Evolutionary conservation across 1,140 invertebrate genomes (phyloP).

Genomic region (Mesaphorura yosii): DNA sequence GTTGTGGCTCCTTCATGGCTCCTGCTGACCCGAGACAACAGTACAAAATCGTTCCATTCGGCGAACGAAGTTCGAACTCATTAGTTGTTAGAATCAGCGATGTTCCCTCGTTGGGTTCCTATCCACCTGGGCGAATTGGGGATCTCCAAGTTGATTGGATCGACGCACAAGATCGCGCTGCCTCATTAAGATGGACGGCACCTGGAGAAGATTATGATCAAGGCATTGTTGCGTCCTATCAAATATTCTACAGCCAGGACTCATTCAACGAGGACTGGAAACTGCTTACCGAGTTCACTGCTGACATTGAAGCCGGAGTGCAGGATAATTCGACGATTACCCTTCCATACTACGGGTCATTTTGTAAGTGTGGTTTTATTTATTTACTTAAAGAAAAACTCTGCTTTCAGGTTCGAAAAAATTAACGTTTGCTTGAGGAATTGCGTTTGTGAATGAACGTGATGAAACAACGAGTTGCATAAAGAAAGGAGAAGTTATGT

Average conservation of each 20-base stretch:
- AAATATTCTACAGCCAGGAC: conserved; percentile 18
- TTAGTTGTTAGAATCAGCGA: conserved; percentile 36
- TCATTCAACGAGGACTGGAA: conserved; percentile 20
- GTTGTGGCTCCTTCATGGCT: conserved; percentile 24
- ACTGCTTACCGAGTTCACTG: conserved; percentile 17
- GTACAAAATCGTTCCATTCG: conserved; percentile 25
- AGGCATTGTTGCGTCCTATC: conserved; percentile 23
- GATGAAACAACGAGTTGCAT: too few relatives aligned
- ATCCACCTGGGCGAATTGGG: conserved; percentile 33
- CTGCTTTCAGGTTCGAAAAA: too few relatives aligned
- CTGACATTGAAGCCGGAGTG: conserved; percentile 29
- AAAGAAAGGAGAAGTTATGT: background rate
- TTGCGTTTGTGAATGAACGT: too few relatives aligned
- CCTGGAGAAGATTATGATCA: conserved; percentile 39
- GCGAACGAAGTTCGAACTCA: conserved; percentile 34
- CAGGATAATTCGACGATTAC: conserved; percentile 26
- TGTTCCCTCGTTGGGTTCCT: conserved; percentile 32
- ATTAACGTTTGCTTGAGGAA: too few relatives aligned
- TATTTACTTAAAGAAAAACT: too few relatives aligned
- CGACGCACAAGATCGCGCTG: conserved; percentile 36
- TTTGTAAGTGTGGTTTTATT: too few relatives aligned
- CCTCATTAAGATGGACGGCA: conserved; percentile 42
- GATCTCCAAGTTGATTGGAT: conserved; percentile 37
- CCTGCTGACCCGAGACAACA: conserved; percentile 29
- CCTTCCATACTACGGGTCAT: conserved; percentile 25